Base-by-base conservation (phyloP, 2,113 vertebrate genomes). In the Lynx canadensis region DNA sequence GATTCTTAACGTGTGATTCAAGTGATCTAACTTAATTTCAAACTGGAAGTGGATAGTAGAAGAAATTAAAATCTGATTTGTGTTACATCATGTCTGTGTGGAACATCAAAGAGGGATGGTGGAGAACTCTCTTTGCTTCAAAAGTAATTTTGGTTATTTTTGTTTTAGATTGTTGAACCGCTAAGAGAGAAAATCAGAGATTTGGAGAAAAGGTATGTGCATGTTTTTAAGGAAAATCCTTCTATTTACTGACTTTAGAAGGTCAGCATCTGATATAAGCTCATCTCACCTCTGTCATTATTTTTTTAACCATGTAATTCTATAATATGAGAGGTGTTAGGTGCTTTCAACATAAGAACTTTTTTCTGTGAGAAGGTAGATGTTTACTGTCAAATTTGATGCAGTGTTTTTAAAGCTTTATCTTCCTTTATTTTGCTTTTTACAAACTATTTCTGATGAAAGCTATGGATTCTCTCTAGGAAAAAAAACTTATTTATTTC, bases 121-220 rank as follows among this genome's bases (percentile, higher is more conserved):
- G 1, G 25, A 88, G 38, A 23, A 41, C 48, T 93, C 31, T 36
- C 76, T 81, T 66, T 90, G 31, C 50, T 95, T 89, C 93, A 97
- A 65, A 96, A 69, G 25, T 96, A 57, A 86, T 87, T 73, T 87
- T 87, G 13, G 1, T 89, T 95, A 36, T 90, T 96, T 69, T 97
- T 95, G 7, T 97, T 99, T 98, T 97, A 99, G 99, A 98, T 97
- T 87, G 97, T 99, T 97, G 99, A 98, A 90, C 99, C 99, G 93
- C 98, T 99, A 71, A 99, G 99, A 97, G 99, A 99, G 94, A 99
- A 99, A 98, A 99, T 99, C 97, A 98, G 98, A 98, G 99, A 99
- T 97, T 98, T 99, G 83, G 99, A 99, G 97, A 99, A 99, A 98
- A 99, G 99, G 99, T 99, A 99, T 0, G 98, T 97, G 2, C 60